Base-by-base conservation (phyloP, 2,113 vertebrate species). In the Myotis brandtii region DNA sequence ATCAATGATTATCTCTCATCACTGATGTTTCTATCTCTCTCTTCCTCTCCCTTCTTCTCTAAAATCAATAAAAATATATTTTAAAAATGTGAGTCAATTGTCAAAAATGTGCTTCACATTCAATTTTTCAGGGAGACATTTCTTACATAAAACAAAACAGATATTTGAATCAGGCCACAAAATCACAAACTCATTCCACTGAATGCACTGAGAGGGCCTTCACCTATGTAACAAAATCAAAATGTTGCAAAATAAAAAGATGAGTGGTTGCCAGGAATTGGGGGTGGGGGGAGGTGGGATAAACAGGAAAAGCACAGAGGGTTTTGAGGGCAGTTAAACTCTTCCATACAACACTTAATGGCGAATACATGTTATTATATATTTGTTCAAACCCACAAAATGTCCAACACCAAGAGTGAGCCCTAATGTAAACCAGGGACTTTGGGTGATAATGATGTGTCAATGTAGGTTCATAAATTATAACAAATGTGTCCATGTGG, bases 31-130 rank as follows among this genome's bases (percentile, higher is more conserved):
- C 56, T 25, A 52, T 18, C 52, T 54, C 9, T 59, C 56, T 59
- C 56, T 59, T 25, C 56, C 56, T 59, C 23, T 59, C 56, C 9
- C 2, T 59, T 59, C 23, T 21, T 59, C 56, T 59, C 56, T 59
- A 59, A 59, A 59, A 59, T 59, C 56, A 59, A 59, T 59, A 59
- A 59, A 59, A 59, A 59, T 59, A 25, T 59, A 25, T 23, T 59
- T 59, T 59, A 9, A 96, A 86, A 96, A 94, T 85, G 69, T 62
- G 59, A 96, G 46, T 75, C 64, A 96, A 91, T 43, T 87, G 27
- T 87, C 62, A 86, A 95, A 95, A 95, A 86, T 79, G 20, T 56
- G 27, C n/a, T 59, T 76, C 83, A 76, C 4, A 34, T 66, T 87
- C 4, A 1, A 69, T 70, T 95, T 95, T 92, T 94, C 70, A 93